A percentile compares a stretch with the other conserved stretches of the same genome.
These are phyloP conservation scores for Acanthurus leucopareius DNA, from an alignment of 2,797 vertebrate genomes.

Conservation along the genomic window DNA sequence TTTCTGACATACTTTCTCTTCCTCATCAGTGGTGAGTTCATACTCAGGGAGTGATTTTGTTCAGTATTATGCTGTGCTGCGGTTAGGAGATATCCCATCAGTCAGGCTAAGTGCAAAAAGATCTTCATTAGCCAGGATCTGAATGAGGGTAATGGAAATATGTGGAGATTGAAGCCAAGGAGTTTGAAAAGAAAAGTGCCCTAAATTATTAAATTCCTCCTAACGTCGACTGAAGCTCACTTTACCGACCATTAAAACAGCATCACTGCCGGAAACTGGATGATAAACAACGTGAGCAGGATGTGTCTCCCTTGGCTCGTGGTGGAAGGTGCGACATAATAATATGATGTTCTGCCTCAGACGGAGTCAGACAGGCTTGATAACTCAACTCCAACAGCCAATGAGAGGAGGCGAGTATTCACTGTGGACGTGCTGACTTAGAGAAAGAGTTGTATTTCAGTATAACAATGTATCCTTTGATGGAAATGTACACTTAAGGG, in stretches of 20 bases:
- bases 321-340: conserved; percentile 6
- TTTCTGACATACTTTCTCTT: conserved; percentile 26
- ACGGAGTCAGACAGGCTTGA: background rate
- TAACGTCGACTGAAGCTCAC: conserved; percentile 35
- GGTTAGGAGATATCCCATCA: conserved; percentile 29
- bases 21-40: conserved; percentile 21
- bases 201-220: conserved; percentile 25
- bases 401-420: background rate
- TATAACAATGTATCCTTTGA: background rate
- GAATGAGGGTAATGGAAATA: conserved; percentile 35
- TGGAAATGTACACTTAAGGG: background rate
- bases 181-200: conserved; percentile 30
- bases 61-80: conserved; percentile 6
- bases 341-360: background rate
- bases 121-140: conserved; percentile 47
- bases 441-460: background rate
- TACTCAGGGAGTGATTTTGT: conserved; percentile 26
- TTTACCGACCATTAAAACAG: conserved; percentile 44
- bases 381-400: conserved; percentile 7
- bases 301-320: background rate
- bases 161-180: conserved; percentile 16
- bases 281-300: conserved; percentile 10
- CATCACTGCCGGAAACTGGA: conserved; percentile 24
- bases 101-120: conserved; percentile 50
- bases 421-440: conserved; percentile 3